Base-by-base conservation (phyloP, 2,113 vertebrate genomes). In the Pluvialis apricaria region DNA sequence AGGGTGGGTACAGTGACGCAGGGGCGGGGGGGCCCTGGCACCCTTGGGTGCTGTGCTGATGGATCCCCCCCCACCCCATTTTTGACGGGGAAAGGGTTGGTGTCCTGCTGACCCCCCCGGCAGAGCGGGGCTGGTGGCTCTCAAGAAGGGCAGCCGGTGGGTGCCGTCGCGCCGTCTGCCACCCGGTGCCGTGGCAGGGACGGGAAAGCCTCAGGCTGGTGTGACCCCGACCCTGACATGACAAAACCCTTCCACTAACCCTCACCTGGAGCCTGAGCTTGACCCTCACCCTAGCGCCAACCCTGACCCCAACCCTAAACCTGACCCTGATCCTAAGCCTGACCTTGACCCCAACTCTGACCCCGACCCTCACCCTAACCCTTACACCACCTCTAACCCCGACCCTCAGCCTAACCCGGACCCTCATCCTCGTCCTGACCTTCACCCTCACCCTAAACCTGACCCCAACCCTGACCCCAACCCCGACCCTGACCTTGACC, bases 141-240 rank as follows among this genome's bases (percentile, higher is more conserved):
- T 29, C 7, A 13, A 3, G 1, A 34, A 26, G 44, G 44, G 25
- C 36, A 54, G 34, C 13, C 38, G 3, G 42, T 3, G 36, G 36
- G 71, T 20, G 62, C 76, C 36, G 45, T 19, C 45, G 19, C 45
- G 45, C 38, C 40, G 2, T 40, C n/a, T 0, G 8, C 26, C 69
- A 11, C 25, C 29, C 14, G 0, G 0, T 2, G 45, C 22, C 0
- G 0, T 2, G 62, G 40, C 8, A 9, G 14, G 69, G 69, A 15
- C 32, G 8, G 76, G 8, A 73, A 29, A 58, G 26, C 29, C 10
- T 45, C 49, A 10, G 36, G 49, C 3, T 8, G 42, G 10, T 20
- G 15, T 42, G 21, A 57, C 14, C 38, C 60, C 17, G 32, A n/a
- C 10, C 34, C 49, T 61, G 20, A 55, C 13, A 25, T 51, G 51